Evolutionary conservation across 2,113 vertebrate species (phyloP), one percentile per base, ranked within the genome.

Genomic region (Litocranius walleri): DNA sequence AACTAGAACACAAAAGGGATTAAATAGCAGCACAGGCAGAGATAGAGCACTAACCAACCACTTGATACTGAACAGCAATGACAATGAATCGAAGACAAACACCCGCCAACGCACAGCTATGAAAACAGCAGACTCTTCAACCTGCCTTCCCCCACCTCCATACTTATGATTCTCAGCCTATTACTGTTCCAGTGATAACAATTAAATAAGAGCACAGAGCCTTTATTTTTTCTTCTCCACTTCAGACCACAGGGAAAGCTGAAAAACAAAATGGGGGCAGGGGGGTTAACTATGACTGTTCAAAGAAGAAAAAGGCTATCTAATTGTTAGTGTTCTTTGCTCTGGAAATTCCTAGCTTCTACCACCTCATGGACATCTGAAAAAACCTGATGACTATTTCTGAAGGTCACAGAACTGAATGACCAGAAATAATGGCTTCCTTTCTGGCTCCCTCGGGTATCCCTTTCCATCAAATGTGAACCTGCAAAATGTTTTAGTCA

Each of bases 351-450:
- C 59, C 52, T 23, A 83, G 67, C 89, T 87, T 83, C 57, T 95
- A 62, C 43, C n/a, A 95, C 89, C 40, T 95, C 80, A 92, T 14
- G 7, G 33, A 95, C 86, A 96, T 61, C 10, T 16, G 91, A 97
- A 85, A 97, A 95, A 98, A 96, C 52, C 13, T 98, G 78, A 90
- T 93, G n/a, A 92, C 96, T n/a, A 93, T 97, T 95, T 97, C 87
- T 98, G 98, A 99, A 99, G 98, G 98, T 98, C 98, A 99, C 21
- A 4, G 87, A 4, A 91, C 11, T 93, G 91, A 85, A 43, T 0
- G 15, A 88, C 15, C 33, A 96, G 54, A 97, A 91, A 96, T 57
- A 45, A 92, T 0, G 14, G 54, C 82, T 92, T 97, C 54, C 92
- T 96, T 88, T 59, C 88, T 88, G 82, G 74, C 36, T 67, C 30